phyloP scores from a whole-genome alignment of 1,140 invertebrate species.

The Habropoda laboriosa region DNA sequence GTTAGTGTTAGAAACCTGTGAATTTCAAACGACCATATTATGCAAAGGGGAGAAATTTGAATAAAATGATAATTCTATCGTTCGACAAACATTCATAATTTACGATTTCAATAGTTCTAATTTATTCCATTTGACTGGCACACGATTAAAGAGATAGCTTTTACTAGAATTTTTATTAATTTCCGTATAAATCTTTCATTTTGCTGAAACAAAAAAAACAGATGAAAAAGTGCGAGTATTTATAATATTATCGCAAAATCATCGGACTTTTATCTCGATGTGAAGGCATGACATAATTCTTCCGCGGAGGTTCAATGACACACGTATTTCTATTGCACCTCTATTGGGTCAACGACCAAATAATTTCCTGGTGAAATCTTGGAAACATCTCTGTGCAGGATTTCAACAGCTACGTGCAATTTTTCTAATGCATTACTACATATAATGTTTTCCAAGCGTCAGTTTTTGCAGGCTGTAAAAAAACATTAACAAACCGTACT shows the following conservation, averaged over 20 bases:
- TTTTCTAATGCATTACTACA: background rate
- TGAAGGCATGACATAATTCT: slow-evolving; percentile 32
- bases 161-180: too few species aligned
- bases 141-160: background rate
- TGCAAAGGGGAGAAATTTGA: background rate
- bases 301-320: slow-evolving; percentile 27
- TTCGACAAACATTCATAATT: too few species aligned
- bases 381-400: slow-evolving; percentile 7
- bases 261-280: background rate
- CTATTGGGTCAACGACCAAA: slow-evolving; percentile 37
- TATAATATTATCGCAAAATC: background rate
- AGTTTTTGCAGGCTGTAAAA: too few species aligned
- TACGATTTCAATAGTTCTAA: background rate
- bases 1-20: too few species aligned
- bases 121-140: background rate
- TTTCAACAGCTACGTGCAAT: slow-evolving; percentile 8
- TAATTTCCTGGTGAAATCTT: slow-evolving; percentile 40
- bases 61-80: background rate
- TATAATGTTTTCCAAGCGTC: background rate
- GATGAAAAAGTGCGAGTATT: background rate
- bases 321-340: slow-evolving; percentile 31
- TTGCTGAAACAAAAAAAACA: background rate
- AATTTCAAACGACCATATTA: background rate
- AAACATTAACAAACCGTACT: background rate
- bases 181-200: background rate